Base-by-base conservation (phyloP, 2,797 vertebrate genomes). In the Gymnothorax javanicus region DNA sequence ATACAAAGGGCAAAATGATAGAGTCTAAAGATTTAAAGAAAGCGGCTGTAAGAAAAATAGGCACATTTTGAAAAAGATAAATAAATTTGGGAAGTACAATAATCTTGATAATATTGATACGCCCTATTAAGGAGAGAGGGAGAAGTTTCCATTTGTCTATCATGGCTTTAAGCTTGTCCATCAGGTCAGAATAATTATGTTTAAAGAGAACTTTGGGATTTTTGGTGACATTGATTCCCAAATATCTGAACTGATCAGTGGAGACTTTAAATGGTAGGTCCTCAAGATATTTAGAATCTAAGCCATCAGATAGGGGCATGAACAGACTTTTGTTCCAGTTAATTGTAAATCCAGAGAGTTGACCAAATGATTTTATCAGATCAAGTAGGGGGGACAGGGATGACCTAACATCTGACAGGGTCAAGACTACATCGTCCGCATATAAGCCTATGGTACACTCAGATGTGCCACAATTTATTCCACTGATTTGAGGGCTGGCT, bases 191-290 rank as follows among this genome's bases (percentile, higher is more conserved):
- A 54, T 83, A 83, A 11, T 83, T 83, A 25, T 11, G 17, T 83
- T 83, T 83, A 59, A 83, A 83, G 56, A 83, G 82, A 23, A 83
- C 17, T 83, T 83, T 83, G 13, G 82, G 82, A 12, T 83, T 83
- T 83, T 7, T 83, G 56, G 82, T 83, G 52, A 83, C 58, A n/a
- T 54, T 83, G 7, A 83, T 83, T 8, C 82, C 82, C 27, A 83
- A 59, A 59, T 83, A 83, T 83, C n/a, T 83, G 11, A 83, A 83
- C 3, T 83, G 82, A 83, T 83, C 82, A 11, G 82, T 60, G 59
- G 8, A 60, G 33, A 60, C 8, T 17, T 60, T 60, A 17, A 60
- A 60, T 17, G 17, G 3, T 60, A 60, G 17, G 17, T 60, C 59
- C 8, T 60, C 17, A 17, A 60, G 59, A 60, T 9, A 60, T 9